phyloP scores from a whole-genome alignment of 2,113 vertebrate genomes.

The Proterorhinus semilunaris region DNA sequence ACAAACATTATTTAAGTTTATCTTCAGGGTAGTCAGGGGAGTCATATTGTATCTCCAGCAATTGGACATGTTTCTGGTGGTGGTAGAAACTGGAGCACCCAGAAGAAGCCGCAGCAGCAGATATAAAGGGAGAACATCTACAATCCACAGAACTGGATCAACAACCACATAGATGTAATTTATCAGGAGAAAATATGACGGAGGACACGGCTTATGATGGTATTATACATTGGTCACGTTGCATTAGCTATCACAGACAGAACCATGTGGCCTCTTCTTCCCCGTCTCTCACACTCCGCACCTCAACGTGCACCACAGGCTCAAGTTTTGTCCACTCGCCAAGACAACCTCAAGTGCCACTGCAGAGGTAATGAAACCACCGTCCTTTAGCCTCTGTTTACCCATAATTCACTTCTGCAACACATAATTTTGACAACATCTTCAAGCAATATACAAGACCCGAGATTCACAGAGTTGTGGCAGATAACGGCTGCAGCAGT shows the following conservation, averaged over 20 bases:
- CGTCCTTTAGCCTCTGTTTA: constrained; percentile 28
- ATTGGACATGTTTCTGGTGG: too few species aligned
- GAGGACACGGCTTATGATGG: neutral
- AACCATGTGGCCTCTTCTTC: neutral
- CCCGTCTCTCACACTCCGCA: too few species aligned
- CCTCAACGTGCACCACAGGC: neutral
- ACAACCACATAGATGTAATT: neutral
- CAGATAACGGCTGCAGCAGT: constrained; percentile 1
- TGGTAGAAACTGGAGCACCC: too few species aligned
- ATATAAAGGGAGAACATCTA: too few species aligned
- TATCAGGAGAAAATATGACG: neutral
- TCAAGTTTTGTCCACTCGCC: constrained; percentile 2
- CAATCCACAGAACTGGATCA: too few species aligned
- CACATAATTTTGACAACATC: constrained; percentile 29
- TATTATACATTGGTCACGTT: neutral
- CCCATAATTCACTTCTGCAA: constrained; percentile 11
- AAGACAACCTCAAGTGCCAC: constrained; percentile 26
- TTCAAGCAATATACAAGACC: constrained; percentile 31
- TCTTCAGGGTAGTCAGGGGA: too few species aligned
- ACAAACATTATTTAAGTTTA: too few species aligned
- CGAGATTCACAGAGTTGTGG: constrained; percentile 35
- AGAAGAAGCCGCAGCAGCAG: too few species aligned
- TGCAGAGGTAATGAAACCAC: constrained; percentile 36
- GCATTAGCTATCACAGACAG: neutral
- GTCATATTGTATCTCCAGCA: too few species aligned